These are phyloP conservation scores for Silurus aristotelis DNA, from an alignment of 2,797 vertebrate genomes.

Conservation along the genomic window DNA sequence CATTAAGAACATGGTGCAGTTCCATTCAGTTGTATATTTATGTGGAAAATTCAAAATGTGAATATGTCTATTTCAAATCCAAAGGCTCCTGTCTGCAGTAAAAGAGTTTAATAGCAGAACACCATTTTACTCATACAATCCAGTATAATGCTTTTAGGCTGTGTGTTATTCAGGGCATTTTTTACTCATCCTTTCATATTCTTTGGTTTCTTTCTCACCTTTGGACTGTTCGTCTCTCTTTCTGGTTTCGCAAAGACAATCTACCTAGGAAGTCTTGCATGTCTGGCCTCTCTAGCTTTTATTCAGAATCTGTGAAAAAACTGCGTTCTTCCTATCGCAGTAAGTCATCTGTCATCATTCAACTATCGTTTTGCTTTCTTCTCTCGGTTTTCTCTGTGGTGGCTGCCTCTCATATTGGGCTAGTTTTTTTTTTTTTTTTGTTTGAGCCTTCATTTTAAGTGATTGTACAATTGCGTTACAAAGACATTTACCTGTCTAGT, in stretches of 20 bases:
- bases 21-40: background rate
- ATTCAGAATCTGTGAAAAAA: slow-evolving; percentile 93
- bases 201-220: slow-evolving; percentile 55
- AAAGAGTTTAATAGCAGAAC: background rate
- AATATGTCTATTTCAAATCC: background rate
- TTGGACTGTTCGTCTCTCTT: slow-evolving; percentile 78
- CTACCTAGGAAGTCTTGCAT: slow-evolving; percentile 89
- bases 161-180: slow-evolving; percentile 45
- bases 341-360: slow-evolving; percentile 80
- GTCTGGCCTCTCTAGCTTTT: slow-evolving; percentile 90
- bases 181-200: slow-evolving; percentile 53
- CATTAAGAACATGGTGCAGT: background rate
- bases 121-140: background rate
- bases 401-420: background rate
- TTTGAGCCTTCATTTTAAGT: background rate
- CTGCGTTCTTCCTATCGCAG: slow-evolving; percentile 85
- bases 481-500: slow-evolving; percentile 2
- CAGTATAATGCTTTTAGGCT: slow-evolving; percentile 51
- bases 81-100: background rate
- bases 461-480: background rate
- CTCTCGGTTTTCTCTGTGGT: slow-evolving; percentile 37
- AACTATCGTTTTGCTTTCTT: slow-evolving; percentile 31
- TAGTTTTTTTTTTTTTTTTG: background rate
- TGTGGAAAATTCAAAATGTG: background rate
- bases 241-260: slow-evolving; percentile 84